Percentiles rank a stretch among this genome's conserved stretches.
These are phyloP conservation scores for Drosophila recens DNA, from an alignment of 2,888 invertebrate species.

Conservation along the genomic window DNA sequence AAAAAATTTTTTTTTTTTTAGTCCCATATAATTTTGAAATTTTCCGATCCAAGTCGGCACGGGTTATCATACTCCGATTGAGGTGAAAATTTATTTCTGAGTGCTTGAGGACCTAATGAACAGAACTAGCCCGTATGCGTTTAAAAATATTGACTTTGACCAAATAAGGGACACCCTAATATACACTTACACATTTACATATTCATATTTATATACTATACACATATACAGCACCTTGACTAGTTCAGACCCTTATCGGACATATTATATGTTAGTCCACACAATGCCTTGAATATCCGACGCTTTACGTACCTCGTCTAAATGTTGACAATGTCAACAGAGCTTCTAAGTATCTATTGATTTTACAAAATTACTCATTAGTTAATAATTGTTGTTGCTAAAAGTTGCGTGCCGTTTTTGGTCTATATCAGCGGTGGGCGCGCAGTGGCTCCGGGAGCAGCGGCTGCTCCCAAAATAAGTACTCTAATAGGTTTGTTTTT, in stretches of 20 bases:
- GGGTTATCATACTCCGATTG: too few species aligned
- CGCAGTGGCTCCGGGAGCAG: too few species aligned
- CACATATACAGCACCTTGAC: background rate
- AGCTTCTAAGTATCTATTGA: background rate
- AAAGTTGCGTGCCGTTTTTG: background rate
- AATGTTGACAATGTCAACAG: constrained; percentile 9
- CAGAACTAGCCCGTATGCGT: too few species aligned
- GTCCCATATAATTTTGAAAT: too few species aligned
- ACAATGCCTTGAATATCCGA: constrained; percentile 9
- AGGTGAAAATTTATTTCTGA: too few species aligned
- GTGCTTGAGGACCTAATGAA: too few species aligned
- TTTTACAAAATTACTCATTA: background rate
- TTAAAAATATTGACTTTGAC: too few species aligned
- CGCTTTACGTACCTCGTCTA: background rate
- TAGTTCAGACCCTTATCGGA: constrained; percentile 24
- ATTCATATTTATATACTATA: background rate
- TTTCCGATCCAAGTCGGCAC: too few species aligned
- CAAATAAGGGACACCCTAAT: too few species aligned
- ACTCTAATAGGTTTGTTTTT: too few species aligned
- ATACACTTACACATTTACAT: background rate
- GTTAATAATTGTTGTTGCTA: background rate
- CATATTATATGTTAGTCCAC: constrained; percentile 3
- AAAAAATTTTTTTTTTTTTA: too few species aligned
- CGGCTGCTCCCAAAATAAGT: too few species aligned
- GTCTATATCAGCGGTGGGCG: background rate